Conservation (phyloP, 2,888 invertebrate genomes). For the Athalia rosae region DNA sequence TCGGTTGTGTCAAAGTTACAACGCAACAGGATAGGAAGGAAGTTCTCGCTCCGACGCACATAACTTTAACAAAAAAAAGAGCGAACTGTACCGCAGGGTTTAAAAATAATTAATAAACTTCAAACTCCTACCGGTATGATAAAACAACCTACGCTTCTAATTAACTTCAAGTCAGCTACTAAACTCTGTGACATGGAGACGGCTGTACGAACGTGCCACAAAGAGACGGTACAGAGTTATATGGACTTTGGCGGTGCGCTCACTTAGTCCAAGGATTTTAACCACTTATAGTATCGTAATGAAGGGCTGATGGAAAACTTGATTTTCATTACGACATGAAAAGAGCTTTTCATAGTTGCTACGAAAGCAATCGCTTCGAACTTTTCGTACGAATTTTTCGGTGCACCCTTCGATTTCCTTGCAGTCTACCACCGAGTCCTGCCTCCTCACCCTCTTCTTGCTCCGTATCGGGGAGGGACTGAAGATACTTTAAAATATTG, state of each 20-base stretch:
- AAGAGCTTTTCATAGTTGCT: no score
- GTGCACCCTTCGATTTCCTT: neutral
- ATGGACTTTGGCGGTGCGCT: conserved; percentile 12
- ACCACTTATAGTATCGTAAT: neutral
- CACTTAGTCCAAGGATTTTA: conserved; percentile 15
- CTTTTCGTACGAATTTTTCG: no score
- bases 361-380: no score
- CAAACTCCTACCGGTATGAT: conserved; percentile 25
- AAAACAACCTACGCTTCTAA: conserved; percentile 19
- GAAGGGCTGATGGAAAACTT: neutral
- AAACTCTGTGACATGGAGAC: conserved; percentile 25
- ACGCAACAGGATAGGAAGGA: neutral
- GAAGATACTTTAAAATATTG: conserved; percentile 24
- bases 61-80: neutral
- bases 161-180: conserved; percentile 39
- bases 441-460: neutral
- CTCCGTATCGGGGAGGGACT: conserved; percentile 5
- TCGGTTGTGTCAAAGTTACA: conserved; percentile 17
- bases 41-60: neutral
- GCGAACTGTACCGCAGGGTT: conserved; percentile 16
- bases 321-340: no score
- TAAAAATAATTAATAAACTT: conserved; percentile 39
- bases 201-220: conserved; percentile 30
- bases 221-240: conserved; percentile 35
- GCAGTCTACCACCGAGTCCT: neutral